Evolutionary conservation across 2,113 vertebrate species (phyloP).

Genomic region (Budorcas taxicolor): DNA sequence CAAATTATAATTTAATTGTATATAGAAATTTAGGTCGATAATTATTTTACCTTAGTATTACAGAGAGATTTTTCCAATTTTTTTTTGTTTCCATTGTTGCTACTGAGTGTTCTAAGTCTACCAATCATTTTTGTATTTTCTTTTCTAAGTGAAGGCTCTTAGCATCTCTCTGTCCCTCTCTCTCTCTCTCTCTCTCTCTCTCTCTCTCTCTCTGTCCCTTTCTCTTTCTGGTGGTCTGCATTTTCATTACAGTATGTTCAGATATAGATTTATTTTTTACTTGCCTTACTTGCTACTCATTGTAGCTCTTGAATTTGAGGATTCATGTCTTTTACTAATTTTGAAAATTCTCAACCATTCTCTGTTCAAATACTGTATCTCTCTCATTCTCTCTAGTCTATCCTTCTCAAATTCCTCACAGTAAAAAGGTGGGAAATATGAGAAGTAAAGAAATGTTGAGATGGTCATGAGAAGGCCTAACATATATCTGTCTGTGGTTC

Average conservation of each 20-base stretch:
- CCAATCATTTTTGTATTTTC: neutral
- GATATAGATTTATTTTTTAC: neutral
- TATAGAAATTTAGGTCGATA: neutral
- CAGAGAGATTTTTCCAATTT: neutral
- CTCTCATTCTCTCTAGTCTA: neutral
- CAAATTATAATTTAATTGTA: neutral
- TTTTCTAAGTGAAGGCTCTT: neutral
- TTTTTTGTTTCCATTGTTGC: neutral
- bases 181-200: neutral
- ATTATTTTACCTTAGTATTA: neutral
- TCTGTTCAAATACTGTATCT: neutral
- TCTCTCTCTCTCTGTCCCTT: neutral
- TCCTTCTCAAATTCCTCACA: neutral
- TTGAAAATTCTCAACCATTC: neutral
- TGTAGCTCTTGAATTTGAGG: neutral
- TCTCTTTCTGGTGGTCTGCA: neutral
- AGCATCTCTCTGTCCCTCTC: neutral
- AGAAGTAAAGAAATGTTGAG: neutral
- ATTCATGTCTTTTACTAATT: neutral
- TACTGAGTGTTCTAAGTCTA: neutral
- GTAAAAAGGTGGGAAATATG: neutral
- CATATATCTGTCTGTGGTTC: neutral
- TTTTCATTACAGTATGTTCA: neutral
- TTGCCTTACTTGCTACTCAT: neutral
- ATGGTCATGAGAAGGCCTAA: neutral